Evolutionary conservation across 2,797 vertebrate species (phyloP), one percentile per base, ranked within the genome.

Genomic region (Buceros bicornis): DNA sequence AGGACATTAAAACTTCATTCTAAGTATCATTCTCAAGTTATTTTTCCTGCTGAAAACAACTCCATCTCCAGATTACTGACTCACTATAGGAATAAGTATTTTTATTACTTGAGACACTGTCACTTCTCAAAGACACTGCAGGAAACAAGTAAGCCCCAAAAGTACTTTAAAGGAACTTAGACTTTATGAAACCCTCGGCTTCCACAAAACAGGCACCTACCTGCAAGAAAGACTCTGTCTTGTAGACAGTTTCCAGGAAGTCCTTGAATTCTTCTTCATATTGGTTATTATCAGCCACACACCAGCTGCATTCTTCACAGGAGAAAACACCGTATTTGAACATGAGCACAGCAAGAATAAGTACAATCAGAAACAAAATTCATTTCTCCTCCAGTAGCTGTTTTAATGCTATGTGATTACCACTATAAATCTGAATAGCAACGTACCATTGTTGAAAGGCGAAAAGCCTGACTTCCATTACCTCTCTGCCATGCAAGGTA

Each of bases 191-290:
- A 81, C 22, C 9, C 47, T 58, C 48, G 4, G 31, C 24, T 94
- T 87, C 28, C 70, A 94, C 20, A 48, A 87, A 94, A 58, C 50
- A 50, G 54, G 81, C 61, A 62, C 91, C 97, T 95, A 99, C 99
- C 98, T 99, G 99, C 82, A 99, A 98, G 95, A 99, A 99, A 89
- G 98, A 98, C 77, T 99, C 98, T 10, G 98, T 94, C 45, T 97
- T 98, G 93, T 99, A 98, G 95, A 99, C 11, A 35, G 87, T 98
- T 78, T 98, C 97, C 93, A 99, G 93, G 96, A 99, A 99, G 62
- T 93, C 96, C 50, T 96, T 90, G 62, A 98, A 98, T 91, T 99
- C 99, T 33, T 97, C 82, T 93, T 98, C 98, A 82, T 92, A 88
- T 91, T 90, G 95, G 83, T 96, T 97, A 78, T 98, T 98, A 78